Conservation (phyloP, 2,113 vertebrate genomes). For the Odontophorus gujanensis region DNA sequence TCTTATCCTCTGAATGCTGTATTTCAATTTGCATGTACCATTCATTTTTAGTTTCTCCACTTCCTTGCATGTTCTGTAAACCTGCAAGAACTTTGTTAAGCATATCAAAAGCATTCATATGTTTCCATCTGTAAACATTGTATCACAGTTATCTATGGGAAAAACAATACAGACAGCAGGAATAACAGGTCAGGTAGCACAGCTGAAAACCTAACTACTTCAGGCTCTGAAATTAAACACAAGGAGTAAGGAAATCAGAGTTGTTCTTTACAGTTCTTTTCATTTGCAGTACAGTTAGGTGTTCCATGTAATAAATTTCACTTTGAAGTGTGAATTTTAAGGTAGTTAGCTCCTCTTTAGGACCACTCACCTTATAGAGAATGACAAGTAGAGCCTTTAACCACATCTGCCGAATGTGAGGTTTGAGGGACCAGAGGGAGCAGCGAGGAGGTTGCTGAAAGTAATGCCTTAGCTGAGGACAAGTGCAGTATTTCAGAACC, state of each 20-base stretch:
- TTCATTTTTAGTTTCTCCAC: background rate
- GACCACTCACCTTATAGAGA: conserved; percentile 91
- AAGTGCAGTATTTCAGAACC: conserved; percentile 96
- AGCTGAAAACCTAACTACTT: background rate
- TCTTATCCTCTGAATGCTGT: background rate
- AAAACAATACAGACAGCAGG: background rate
- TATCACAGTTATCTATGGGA: background rate
- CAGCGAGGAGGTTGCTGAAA: conserved; percentile 98
- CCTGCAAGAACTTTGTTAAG: background rate
- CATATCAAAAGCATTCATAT: background rate
- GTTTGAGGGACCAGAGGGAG: conserved; percentile 94
- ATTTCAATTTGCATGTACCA: background rate
- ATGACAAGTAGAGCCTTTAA: conserved; percentile 96
- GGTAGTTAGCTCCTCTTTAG: background rate
- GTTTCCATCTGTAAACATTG: background rate
- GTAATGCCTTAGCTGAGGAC: conserved; percentile 96
- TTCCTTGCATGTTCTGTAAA: background rate
- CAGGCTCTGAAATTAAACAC: background rate
- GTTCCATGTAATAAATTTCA: background rate
- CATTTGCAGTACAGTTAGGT: background rate
- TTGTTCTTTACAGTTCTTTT: background rate
- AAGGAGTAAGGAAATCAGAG: background rate
- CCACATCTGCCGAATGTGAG: conserved; percentile 98
- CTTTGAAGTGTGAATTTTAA: background rate
- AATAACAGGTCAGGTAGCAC: background rate